These are phyloP conservation scores for Octopus bimaculoides DNA, from an alignment of 1,140 invertebrate genomes.

Conservation along the genomic window DNA sequence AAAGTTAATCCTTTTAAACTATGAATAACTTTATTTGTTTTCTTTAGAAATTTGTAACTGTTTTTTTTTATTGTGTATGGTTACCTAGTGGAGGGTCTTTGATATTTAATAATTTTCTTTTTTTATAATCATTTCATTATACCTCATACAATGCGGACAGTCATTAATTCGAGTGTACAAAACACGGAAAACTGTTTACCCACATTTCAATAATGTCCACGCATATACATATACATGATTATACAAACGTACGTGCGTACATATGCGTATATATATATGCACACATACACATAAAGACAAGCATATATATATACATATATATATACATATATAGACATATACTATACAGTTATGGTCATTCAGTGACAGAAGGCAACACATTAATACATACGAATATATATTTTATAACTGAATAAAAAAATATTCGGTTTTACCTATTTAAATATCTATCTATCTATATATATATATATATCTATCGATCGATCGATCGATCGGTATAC, in stretches of 20 bases:
- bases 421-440: conserved; percentile 12
- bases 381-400: neutral
- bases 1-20: too few relatives aligned
- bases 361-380: neutral
- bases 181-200: too few relatives aligned
- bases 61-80: too few relatives aligned
- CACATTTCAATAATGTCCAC: neutral
- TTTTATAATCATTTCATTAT: too few relatives aligned
- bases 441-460: neutral
- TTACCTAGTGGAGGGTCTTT: too few relatives aligned
- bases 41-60: too few relatives aligned
- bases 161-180: too few relatives aligned
- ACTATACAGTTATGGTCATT: conserved; percentile 13
- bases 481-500: neutral
- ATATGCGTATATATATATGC: neutral
- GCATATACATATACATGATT: neutral
- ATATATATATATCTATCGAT: neutral
- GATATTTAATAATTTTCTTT: too few relatives aligned
- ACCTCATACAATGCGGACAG: too few relatives aligned
- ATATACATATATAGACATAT: conserved; percentile 23
- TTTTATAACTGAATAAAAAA: conserved; percentile 20
- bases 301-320: conserved; percentile 23
- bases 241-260: too few relatives aligned
- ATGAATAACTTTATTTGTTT: too few relatives aligned
- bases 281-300: conserved; percentile 7